A percentile compares a stretch with the other conserved stretches of the same genome.
These are phyloP conservation scores for Columba guinea DNA, from an alignment of 2,797 vertebrate genomes.

Conservation along the genomic window DNA sequence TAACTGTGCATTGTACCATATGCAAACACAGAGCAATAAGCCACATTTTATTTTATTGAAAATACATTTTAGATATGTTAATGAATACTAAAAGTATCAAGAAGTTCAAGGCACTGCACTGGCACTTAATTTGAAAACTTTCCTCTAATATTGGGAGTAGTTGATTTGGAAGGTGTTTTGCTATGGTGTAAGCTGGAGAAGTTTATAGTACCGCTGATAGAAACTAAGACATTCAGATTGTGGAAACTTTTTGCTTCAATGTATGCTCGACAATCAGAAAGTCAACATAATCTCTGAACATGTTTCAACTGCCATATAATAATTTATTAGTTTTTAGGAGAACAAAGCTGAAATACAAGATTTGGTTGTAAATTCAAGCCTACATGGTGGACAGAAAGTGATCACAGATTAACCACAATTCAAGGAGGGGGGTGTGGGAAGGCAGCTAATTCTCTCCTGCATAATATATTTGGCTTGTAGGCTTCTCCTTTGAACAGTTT, in stretches of 20 bases:
- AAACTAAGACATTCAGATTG: background rate
- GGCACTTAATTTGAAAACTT: background rate
- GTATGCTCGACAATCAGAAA: background rate
- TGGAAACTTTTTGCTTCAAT: background rate
- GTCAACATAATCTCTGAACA: background rate
- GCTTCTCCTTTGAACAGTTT: background rate
- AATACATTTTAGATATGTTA: background rate
- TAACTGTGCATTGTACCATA: background rate
- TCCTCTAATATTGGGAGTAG: background rate
- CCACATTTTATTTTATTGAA: background rate
- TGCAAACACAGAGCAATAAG: background rate
- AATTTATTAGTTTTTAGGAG: background rate
- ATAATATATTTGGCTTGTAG: background rate
- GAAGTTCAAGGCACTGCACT: background rate
- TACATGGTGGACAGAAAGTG: background rate
- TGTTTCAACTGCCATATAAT: background rate
- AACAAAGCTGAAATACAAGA: background rate
- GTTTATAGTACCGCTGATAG: background rate
- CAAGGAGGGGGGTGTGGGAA: background rate
- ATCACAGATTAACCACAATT: background rate
- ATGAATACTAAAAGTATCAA: background rate
- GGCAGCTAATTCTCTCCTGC: background rate
- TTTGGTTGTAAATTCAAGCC: background rate
- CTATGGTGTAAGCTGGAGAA: background rate
- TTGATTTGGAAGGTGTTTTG: background rate